Evolutionary conservation across 2,888 invertebrate genomes (phyloP).

Genomic region (Ryuthela nishihirai): DNA sequence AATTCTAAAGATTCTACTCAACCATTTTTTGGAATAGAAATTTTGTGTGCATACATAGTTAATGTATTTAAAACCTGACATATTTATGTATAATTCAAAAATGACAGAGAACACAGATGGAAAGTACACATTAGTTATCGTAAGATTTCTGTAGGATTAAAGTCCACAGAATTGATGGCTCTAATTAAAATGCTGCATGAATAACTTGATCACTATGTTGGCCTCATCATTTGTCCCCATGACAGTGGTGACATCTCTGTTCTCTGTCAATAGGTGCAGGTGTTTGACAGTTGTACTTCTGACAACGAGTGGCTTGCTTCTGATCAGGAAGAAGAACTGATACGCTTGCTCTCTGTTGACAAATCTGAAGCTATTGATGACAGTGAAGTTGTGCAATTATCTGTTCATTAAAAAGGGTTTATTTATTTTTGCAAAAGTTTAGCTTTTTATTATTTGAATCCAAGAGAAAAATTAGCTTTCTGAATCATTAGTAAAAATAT

Average conservation of each 20-base stretch:
- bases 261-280: constrained; percentile 41
- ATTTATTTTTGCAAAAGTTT: no score
- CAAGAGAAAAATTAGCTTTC: neutral
- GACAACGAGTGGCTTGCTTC: constrained; percentile 65
- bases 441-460: neutral
- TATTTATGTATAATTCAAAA: no score
- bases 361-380: constrained; percentile 44
- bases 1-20: no score
- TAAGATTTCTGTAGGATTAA: no score
- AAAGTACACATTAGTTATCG: neutral
- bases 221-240: no score
- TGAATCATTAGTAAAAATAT: neutral
- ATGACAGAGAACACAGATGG: constrained; percentile 36
- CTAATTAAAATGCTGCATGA: no score
- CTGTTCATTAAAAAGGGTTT: constrained; percentile 29
- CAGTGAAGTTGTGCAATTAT: constrained; percentile 32
- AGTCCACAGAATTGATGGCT: no score
- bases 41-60: no score
- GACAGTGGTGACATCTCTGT: constrained; percentile 38
- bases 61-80: no score
- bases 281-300: constrained; percentile 41
- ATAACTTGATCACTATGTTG: no score
- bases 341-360: constrained; percentile 64
- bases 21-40: no score
- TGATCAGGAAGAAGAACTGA: constrained; percentile 72